These are phyloP conservation scores for Mionectes olivaceus DNA, from an alignment of 2,797 vertebrate species.

Conservation along the genomic window DNA sequence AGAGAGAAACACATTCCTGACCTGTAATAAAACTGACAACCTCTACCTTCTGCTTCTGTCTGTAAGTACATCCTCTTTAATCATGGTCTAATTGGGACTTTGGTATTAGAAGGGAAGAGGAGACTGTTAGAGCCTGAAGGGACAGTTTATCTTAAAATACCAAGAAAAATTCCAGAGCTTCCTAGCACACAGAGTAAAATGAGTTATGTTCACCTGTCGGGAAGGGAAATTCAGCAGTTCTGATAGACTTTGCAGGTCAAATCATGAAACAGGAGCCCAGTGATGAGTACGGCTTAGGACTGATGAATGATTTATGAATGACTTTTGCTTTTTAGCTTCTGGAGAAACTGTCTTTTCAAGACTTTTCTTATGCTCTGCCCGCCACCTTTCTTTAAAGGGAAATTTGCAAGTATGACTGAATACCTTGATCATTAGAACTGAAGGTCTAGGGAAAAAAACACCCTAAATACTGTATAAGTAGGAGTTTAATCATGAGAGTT, in stretches of 20 bases:
- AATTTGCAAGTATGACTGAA: conserved; percentile 1
- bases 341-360: background rate
- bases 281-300: background rate
- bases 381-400: background rate
- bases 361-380: background rate
- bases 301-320: conserved; percentile 41
- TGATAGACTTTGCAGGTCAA: conserved; percentile 19
- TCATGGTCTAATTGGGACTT: conserved; percentile 39
- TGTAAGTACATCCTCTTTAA: conserved; percentile 40
- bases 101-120: conserved; percentile 7
- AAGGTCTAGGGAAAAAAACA: background rate
- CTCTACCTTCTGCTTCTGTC: background rate
- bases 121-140: conserved; percentile 32
- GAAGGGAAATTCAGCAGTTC: conserved; percentile 3
- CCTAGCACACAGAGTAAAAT: background rate
- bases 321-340: conserved; percentile 16
- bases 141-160: conserved; percentile 7
- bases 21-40: conserved; percentile 12
- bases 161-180: conserved; percentile 12
- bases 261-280: background rate
- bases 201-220: background rate
- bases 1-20: conserved; percentile 20
- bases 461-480: background rate
- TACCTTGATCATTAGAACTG: conserved; percentile 7
- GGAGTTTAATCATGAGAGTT: background rate